Evolutionary conservation across 2,113 vertebrate species (phyloP), one percentile per base, ranked within the genome.

Genomic region (Alectura lathami): DNA sequence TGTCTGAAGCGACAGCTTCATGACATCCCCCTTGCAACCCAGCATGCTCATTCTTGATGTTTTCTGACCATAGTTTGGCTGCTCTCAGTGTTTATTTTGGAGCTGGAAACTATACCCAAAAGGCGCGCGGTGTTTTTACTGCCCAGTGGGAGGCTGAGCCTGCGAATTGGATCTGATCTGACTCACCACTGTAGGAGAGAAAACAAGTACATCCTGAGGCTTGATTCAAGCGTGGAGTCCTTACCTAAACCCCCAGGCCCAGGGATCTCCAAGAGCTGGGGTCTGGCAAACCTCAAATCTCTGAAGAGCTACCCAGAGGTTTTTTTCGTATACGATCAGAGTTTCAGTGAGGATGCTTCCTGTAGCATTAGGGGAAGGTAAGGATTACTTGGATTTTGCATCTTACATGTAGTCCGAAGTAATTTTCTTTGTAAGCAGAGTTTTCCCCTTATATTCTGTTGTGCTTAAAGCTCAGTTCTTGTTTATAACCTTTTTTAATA

Each of bases 141-240:
- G 83, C 91, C 94, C 90, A 70, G 94, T 50, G 15, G 94, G 93
- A 96, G 90, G 64, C 83, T 93, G 93, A 95, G 94, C 86, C 89
- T 93, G 95, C 0, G 11, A 94, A 93, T 91, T n/a, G 5, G 93
- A 96, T 93, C 89, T 88, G 88, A 93, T 96, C 95, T 97, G 96
- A 95, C 79, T 97, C 95, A 96, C 91, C 68, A 32, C 90, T 96
- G 79, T 26, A 88, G 85, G 83, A 94, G 94, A 95, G 94, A 96
- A 97, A 97, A 97, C 93, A 96, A 96, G 95, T 81, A 96, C 72
- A 93, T 96, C 95, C 93, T 95, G 93, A 95, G 83, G 86, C 79
- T 91, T 22, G 1, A 29, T 83, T 91, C 95, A 94, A 95, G 64
- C 51, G 62, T 48, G 66, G 68, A 96, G 91, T 95, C 95, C 91